Conservation (phyloP, 2,888 invertebrate genomes). For the Tortrix viridana region DNA sequence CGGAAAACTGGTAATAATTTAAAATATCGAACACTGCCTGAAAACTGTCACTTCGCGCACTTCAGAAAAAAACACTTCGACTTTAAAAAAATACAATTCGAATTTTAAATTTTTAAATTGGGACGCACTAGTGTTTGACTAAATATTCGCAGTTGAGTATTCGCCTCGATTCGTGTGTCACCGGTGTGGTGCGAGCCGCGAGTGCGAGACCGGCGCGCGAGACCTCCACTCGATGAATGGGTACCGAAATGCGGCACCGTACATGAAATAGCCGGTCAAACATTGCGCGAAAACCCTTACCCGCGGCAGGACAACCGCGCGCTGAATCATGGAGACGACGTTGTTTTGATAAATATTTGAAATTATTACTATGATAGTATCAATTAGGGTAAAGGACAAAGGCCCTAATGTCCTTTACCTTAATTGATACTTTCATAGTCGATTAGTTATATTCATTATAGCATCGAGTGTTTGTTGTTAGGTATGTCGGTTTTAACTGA, state of each 20-base stretch:
- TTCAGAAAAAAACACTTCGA: conserved; percentile 26
- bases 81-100: no score
- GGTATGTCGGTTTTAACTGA: no score
- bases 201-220: conserved; percentile 78
- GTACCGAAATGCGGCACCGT: conserved; percentile 81
- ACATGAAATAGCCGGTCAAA: conserved; percentile 82
- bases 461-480: no score
- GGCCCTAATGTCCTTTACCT: no score
- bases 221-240: conserved; percentile 83
- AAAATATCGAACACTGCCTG: conserved; percentile 58
- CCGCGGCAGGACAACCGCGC: conserved; percentile 68
- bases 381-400: no score
- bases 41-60: conserved; percentile 56
- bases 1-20: conserved; percentile 22
- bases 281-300: conserved; percentile 82
- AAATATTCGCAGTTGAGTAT: conserved; percentile 58
- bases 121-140: conserved; percentile 54
- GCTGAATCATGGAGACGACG: conserved; percentile 62
- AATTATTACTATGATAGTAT: background rate
- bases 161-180: conserved; percentile 61
- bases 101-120: conserved; percentile 44
- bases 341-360: conserved; percentile 10
- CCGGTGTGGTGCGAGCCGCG: conserved; percentile 67
- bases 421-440: no score
- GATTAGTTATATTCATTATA: background rate